Base-by-base conservation (phyloP, 2,797 vertebrate genomes). In the Typhlichthys subterraneus region DNA sequence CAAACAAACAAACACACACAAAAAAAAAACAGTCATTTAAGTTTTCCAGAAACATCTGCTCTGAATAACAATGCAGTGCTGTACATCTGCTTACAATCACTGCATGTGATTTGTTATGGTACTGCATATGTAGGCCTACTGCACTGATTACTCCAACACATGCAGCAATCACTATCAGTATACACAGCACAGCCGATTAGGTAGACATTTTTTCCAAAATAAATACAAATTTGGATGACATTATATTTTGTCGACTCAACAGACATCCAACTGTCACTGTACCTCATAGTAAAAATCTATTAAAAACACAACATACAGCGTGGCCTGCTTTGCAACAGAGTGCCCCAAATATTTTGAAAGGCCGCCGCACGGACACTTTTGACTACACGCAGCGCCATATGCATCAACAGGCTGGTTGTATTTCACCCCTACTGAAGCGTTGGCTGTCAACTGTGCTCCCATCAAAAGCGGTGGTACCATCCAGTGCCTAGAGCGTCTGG, bases 41-140 rank as follows among this genome's bases (percentile, higher is more conserved):
- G 87, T 94, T 92, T 90, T 91, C 90, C 89, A 88, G 90, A 79
- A 90, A 91, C 88, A 92, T 92, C 89, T 92, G 91, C 93, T 93
- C 87, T 88, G 89, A 84, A 89, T 93, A 86, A 90, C 88, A 88
- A 89, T 80, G 69, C 23, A 3, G 23, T 23, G 23, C 23, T 23
- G 23, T 89, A 87, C 84, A 90, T 89, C 89, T 89, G 91, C 85
- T 92, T 88, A 84, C 87, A 87, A 91, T 91, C 90, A 92, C 87
- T 92, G 86, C 90, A 89, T 77, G 69, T 74, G 70, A 42, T 42
- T 9, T 2, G 38, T 1, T 7, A 73, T 70, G 61, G 69, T 72
- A 69, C 69, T 70, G 65, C 38, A 8, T 76, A n/a, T 58, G 60
- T 61, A 49, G 42, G 23, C 23, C 23, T 23, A 23, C 23, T 23